Conservation (phyloP, 1,140 invertebrate genomes). For the Venturia canescens region DNA sequence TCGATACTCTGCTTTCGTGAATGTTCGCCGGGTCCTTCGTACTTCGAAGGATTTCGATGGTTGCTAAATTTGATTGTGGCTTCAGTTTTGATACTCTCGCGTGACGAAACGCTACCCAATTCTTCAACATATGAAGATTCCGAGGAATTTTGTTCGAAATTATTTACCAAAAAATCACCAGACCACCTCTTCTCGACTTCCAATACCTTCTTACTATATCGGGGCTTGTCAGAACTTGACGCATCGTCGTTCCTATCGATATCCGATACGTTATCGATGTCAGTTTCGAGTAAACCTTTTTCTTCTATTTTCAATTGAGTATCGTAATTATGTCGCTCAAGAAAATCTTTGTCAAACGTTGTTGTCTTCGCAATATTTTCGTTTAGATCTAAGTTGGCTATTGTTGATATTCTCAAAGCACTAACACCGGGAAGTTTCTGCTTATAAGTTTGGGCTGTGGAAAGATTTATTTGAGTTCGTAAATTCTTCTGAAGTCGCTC, state of each 20-base stretch:
- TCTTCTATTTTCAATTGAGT: constrained; percentile 66
- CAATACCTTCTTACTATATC: constrained; percentile 67
- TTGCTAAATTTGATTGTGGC: not conserved
- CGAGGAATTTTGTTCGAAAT: constrained; percentile 64
- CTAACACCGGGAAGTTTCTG: constrained; percentile 57
- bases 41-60: constrained; percentile 12
- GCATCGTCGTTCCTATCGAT: constrained; percentile 45
- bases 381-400: constrained; percentile 56
- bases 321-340: constrained; percentile 63
- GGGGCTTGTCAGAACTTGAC: constrained; percentile 48
- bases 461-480: constrained; percentile 64
- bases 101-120: constrained; percentile 67
- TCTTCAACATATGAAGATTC: constrained; percentile 72
- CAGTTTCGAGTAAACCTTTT: constrained; percentile 52
- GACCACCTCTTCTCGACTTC: constrained; percentile 72
- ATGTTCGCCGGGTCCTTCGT: constrained; percentile 9
- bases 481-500: constrained; percentile 67
- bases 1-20: constrained; percentile 37
- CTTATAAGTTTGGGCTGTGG: constrained; percentile 65
- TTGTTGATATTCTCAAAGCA: constrained; percentile 53
- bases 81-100: constrained; percentile 63
- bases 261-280: constrained; percentile 58
- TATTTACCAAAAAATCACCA: constrained; percentile 66
- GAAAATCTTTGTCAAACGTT: constrained; percentile 66
- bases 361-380: constrained; percentile 55